Conservation (phyloP, 2,888 invertebrate genomes). For the Thereva unica region DNA sequence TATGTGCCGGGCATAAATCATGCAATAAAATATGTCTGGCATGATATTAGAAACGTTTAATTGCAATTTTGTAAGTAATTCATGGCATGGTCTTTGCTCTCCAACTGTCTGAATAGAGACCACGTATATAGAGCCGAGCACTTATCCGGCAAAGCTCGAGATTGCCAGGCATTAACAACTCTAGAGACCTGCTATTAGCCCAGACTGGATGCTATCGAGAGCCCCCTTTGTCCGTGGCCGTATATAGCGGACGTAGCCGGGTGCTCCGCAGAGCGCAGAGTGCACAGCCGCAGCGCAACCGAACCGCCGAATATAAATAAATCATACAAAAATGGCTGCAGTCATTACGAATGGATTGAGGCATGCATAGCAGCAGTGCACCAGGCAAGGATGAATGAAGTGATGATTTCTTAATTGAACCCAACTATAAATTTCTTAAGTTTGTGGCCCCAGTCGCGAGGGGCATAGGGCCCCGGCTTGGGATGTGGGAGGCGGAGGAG, state of each 20-base stretch:
- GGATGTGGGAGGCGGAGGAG: conserved; percentile 4
- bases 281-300: background rate
- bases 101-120: conserved; percentile 27
- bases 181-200: conserved; percentile 29
- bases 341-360: conserved; percentile 25
- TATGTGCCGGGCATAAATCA: conserved; percentile 42
- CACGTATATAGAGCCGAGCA: conserved; percentile 6
- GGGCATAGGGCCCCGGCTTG: conserved; percentile 38
- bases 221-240: background rate
- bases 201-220: conserved; percentile 10
- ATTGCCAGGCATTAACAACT: conserved; percentile 35
- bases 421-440: conserved; percentile 45
- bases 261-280: background rate
- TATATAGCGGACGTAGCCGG: background rate
- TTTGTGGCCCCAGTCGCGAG: conserved; percentile 41
- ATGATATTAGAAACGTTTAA: conserved; percentile 43
- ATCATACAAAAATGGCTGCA: conserved; percentile 37
- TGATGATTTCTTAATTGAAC: conserved; percentile 48
- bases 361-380: conserved; percentile 28
- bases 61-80: conserved; percentile 43
- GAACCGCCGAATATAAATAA: conserved; percentile 31
- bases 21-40: conserved; percentile 42
- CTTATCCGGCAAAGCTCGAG: conserved; percentile 29
- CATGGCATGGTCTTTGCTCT: conserved; percentile 34
- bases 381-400: conserved; percentile 39